A percentile compares a stretch with the other conserved stretches of the same genome.
phyloP scores from a whole-genome alignment of 64 coral and sea anemone species.

The Dendrophyllia cribrosa region DNA sequence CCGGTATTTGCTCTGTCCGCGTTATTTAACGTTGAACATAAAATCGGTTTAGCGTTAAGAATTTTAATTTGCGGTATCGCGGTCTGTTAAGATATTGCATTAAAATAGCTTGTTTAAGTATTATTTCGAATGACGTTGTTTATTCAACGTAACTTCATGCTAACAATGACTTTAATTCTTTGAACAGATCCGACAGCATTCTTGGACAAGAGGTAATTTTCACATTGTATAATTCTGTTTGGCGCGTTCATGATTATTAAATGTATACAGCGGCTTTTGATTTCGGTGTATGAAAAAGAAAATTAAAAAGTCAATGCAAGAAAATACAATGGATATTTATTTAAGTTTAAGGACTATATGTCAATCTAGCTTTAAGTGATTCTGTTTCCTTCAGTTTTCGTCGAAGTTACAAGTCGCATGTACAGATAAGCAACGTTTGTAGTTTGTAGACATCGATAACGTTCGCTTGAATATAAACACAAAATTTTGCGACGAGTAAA shows the following conservation, averaged over 20 bases:
- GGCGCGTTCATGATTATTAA: background rate
- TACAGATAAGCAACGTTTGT: too few species aligned
- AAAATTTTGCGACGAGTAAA: too few species aligned
- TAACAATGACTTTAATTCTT: background rate
- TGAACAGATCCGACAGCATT: constrained; percentile 9
- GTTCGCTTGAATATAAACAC: too few species aligned
- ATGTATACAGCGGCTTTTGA: background rate
- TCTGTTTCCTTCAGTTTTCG: too few species aligned
- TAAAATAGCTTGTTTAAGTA: background rate
- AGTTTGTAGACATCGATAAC: too few species aligned
- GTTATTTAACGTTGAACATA: too few species aligned
- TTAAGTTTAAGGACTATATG: background rate
- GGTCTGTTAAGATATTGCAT: background rate
- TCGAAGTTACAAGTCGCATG: too few species aligned
- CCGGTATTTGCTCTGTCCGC: too few species aligned
- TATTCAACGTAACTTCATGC: background rate
- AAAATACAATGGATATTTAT: background rate
- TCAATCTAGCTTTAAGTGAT: background rate
- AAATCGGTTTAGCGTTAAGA: background rate
- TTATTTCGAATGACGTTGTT: background rate
- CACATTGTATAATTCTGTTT: background rate
- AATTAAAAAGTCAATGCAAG: background rate
- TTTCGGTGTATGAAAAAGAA: background rate
- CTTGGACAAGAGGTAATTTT: constrained; percentile 14
- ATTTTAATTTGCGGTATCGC: background rate